Percentiles rank a stretch among this genome's conserved stretches.
Conservation (phyloP, 2,113 vertebrate genomes). For the Myocastor coypus region DNA sequence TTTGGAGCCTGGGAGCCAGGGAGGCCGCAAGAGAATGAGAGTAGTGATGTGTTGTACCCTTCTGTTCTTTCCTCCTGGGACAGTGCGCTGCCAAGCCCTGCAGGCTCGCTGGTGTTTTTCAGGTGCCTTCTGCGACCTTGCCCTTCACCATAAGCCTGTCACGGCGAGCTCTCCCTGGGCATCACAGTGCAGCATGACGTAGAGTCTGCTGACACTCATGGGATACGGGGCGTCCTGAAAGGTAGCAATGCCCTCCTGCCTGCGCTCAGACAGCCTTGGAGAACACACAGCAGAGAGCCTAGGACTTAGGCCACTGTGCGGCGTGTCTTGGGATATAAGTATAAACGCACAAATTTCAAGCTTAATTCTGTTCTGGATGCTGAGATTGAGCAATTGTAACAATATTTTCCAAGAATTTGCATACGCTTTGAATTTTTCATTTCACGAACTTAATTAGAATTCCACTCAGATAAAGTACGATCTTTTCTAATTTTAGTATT, state of each 20-base stretch:
- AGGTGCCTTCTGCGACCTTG: neutral
- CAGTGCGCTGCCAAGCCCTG: neutral
- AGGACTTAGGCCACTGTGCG: neutral
- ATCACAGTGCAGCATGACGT: neutral
- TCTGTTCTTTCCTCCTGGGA: neutral
- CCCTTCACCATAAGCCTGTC: neutral
- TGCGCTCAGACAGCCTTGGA: neutral
- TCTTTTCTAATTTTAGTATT: slow-evolving; percentile 28
- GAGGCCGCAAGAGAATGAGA: neutral
- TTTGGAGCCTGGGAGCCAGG: neutral
- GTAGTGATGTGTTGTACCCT: neutral
- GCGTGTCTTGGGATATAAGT: neutral
- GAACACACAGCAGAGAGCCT: neutral
- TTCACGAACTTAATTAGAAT: neutral
- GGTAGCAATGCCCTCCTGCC: neutral
- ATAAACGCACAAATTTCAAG: neutral
- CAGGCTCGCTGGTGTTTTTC: neutral
- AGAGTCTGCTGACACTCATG: neutral
- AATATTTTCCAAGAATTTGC: slow-evolving; percentile 7
- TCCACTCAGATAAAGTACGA: neutral
- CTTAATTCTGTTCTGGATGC: neutral
- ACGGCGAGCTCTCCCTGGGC: neutral
- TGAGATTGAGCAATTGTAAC: neutral
- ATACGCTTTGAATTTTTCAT: neutral
- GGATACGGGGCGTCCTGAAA: neutral